Conservation (phyloP, 2,113 vertebrate species). For the Canis aureus region DNA sequence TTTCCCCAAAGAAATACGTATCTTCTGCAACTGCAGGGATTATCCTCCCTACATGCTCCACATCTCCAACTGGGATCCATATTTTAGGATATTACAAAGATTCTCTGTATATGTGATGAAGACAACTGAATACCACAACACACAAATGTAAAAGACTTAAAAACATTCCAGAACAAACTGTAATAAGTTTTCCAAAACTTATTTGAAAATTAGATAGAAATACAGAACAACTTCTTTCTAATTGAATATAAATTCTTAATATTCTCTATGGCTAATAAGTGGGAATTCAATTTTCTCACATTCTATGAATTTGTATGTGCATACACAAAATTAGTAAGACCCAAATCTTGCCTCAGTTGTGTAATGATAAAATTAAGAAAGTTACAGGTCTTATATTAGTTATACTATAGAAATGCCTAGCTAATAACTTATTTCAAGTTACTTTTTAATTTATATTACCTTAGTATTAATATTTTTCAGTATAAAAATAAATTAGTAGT, state of each 20-base stretch:
- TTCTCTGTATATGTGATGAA: not conserved
- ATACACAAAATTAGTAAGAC: not conserved
- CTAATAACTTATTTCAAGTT: not conserved
- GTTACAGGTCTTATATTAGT: not conserved
- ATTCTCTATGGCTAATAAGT: not conserved
- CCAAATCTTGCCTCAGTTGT: not conserved
- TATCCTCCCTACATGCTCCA: not conserved
- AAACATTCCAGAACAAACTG: not conserved
- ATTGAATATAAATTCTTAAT: not conserved
- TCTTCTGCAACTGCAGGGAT: not conserved
- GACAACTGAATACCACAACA: not conserved
- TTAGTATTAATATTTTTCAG: not conserved
- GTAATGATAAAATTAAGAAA: not conserved
- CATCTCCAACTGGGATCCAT: fast-evolving
- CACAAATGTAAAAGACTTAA: not conserved
- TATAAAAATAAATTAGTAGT: not conserved
- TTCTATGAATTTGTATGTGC: not conserved
- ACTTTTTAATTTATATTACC: not conserved
- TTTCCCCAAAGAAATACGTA: not conserved
- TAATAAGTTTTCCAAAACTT: not conserved
- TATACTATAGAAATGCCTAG: not conserved
- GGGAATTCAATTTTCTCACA: not conserved
- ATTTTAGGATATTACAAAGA: not conserved
- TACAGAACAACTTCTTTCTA: not conserved
- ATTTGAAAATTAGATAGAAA: not conserved